phyloP scores from a whole-genome alignment of 2,888 invertebrate genomes.

The Ceratothoa steindachneri region DNA sequence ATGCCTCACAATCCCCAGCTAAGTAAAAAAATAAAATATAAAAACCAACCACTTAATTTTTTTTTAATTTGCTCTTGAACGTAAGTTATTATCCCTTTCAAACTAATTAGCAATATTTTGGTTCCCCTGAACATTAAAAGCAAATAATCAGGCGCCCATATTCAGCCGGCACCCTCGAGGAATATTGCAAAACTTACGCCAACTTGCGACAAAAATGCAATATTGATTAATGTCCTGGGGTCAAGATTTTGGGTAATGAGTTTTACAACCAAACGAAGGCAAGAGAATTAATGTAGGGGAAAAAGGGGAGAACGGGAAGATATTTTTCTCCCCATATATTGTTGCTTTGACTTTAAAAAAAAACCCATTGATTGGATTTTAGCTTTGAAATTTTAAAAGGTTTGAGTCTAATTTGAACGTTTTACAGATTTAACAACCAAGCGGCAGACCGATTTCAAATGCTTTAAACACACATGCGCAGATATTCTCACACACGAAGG shows the following conservation, averaged over 20 bases:
- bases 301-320: too few relatives aligned
- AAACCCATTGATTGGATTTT: conserved; percentile 3
- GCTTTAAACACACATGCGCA: background rate
- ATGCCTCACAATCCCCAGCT: too few relatives aligned
- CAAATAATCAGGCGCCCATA: background rate
- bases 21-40: too few relatives aligned
- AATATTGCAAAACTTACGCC: conserved; percentile 43
- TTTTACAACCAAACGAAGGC: conserved; percentile 23
- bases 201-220: conserved; percentile 42
- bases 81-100: background rate
- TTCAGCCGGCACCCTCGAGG: conserved; percentile 4
- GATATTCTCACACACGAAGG: background rate
- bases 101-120: conserved; percentile 15
- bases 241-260: conserved; percentile 44
- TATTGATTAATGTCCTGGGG: conserved; percentile 43
- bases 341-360: conserved; percentile 6
- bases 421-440: too few relatives aligned
- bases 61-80: background rate
- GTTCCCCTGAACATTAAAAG: conserved; percentile 1
- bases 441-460: too few relatives aligned
- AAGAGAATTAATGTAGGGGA: too few relatives aligned
- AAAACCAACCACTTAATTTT: too few relatives aligned
- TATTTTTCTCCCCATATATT: background rate
- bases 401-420: too few relatives aligned
- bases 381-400: background rate